Evolutionary conservation across 1,140 invertebrate genomes (phyloP), one percentile per base, ranked within the genome.

Genomic region (Drosophila melanica): DNA sequence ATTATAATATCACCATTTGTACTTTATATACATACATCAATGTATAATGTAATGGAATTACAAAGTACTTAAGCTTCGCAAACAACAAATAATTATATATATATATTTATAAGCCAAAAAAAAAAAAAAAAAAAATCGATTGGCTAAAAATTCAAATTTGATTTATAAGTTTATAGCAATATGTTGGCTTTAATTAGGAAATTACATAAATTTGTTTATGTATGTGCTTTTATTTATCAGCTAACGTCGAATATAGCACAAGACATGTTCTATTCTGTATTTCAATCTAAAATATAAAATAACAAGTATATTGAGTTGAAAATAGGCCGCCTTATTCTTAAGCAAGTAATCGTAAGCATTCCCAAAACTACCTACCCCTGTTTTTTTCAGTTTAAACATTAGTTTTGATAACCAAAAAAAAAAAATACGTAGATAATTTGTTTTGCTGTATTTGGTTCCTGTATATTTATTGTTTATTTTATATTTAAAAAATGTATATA

Each of bases 361-460:
- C n/a, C 11, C 16, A 45, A 16, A 14, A 14, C 18, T 18, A 44
- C 9, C 18, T 7, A 18, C 3, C 3, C 9, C 3, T 45, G 8
- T 14, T 45, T 45, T 18, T 59, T 10, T 0, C 1, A 20, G 1
- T 23, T 59, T 45, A 45, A 18, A 41, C 39, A 39, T 20, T 45
- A 45, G 27, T 44, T 45, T 27, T 45, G 4, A 27, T 23, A 4
- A 58, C n/a, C 18, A 18, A 33, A 33, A 44, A 30, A 18, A 33
- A 33, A 44, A 30, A 27, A 30, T 50, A 30, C 23, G 45, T 62
- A 62, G 58, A 30, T 62, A 37, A 16, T 48, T 16, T 23, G 20
- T 41, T 41, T 41, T 3, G 37, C n/a, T 12, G 18, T 37, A 35
- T 51, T 42, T 51, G 39, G 37, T 39, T 47, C 16, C 5, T 51